A percentile compares a stretch with the other conserved stretches of the same genome.
Evolutionary conservation across 2,888 invertebrate genomes (phyloP).

Genomic region (Scaptomyza tumidula): DNA sequence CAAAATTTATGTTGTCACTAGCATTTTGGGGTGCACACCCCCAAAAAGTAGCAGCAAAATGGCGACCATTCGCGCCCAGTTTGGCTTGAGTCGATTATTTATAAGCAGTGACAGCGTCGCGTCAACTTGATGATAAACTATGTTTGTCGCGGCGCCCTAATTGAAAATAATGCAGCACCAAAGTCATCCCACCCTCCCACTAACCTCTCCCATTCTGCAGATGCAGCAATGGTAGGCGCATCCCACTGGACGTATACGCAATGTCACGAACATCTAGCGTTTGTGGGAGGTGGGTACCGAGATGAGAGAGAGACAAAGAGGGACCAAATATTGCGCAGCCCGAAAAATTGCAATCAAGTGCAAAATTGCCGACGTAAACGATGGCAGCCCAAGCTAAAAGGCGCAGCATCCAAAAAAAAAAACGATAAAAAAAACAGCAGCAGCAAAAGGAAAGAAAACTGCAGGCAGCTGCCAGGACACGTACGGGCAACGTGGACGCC

Average conservation of each 20-base stretch:
- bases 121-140: constrained; percentile 80
- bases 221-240: constrained; percentile 28
- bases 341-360: constrained; percentile 82
- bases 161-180: constrained; percentile 72
- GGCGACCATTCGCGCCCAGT: constrained; percentile 65
- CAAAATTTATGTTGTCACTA: constrained; percentile 82
- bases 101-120: constrained; percentile 80
- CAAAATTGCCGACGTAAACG: constrained; percentile 83
- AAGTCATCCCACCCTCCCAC: neutral
- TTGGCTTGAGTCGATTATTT: constrained; percentile 75
- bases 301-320: neutral
- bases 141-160: constrained; percentile 78
- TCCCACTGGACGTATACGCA: constrained; percentile 76
- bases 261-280: constrained; percentile 51
- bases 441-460: constrained; percentile 49
- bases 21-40: constrained; percentile 16
- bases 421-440: constrained; percentile 4
- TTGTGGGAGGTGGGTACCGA: neutral
- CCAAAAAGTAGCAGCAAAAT: constrained; percentile 43
- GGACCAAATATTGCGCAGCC: constrained; percentile 70
- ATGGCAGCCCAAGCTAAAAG: constrained; percentile 45
- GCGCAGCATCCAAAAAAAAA: constrained; percentile 12
- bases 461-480: constrained; percentile 78
- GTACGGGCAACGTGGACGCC: constrained; percentile 67
- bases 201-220: neutral